Conservation (phyloP, 1,140 invertebrate genomes). For the Antheraea mylitta region DNA sequence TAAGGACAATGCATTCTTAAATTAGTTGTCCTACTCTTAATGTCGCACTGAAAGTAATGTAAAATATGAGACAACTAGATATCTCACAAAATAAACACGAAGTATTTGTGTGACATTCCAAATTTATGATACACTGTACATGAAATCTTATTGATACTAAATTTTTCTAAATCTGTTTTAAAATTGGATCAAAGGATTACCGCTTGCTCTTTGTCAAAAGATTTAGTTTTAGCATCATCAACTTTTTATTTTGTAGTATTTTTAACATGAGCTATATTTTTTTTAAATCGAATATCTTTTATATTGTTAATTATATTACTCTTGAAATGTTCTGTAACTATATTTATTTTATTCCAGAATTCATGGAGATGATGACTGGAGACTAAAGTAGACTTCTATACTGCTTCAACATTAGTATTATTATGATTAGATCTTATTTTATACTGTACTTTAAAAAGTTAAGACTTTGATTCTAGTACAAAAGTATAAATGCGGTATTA, state of each 20-base stretch:
- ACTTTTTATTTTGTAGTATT: neutral
- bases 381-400: conserved; percentile 78
- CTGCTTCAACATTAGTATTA: conserved; percentile 47
- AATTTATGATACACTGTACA: neutral
- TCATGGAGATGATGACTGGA: conserved; percentile 93
- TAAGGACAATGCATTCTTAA: neutral
- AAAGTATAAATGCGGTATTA: conserved; percentile 66
- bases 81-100: neutral
- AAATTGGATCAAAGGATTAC: conserved; percentile 1
- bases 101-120: neutral
- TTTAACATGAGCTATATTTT: neutral
- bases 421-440: conserved; percentile 57
- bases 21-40: neutral
- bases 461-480: conserved; percentile 66
- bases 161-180: neutral
- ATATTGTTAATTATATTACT: too few relatives aligned
- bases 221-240: neutral
- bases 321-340: too few relatives aligned
- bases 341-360: conserved; percentile 80
- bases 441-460: conserved; percentile 50
- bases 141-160: neutral
- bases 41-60: neutral
- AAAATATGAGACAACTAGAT: neutral
- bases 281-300: neutral
- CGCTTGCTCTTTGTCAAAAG: neutral